phyloP scores from a whole-genome alignment of 2,797 vertebrate genomes.

The Periophthalmus magnuspinnatus region DNA sequence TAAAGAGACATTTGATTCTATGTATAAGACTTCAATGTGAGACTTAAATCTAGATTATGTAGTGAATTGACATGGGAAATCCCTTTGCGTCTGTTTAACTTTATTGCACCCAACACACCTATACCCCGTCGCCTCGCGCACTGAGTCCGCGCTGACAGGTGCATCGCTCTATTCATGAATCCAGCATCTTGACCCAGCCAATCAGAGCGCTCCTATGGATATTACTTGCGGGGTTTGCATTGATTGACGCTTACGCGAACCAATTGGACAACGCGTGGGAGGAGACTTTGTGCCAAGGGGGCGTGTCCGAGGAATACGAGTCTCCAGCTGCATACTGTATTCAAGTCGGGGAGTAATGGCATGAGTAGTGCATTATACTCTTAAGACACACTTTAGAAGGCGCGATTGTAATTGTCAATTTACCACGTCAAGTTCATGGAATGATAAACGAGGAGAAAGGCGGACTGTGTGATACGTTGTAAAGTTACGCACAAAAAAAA shows the following conservation, averaged over 20 bases:
- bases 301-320: slow-evolving; percentile 71
- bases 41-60: background rate
- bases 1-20: slow-evolving; percentile 4
- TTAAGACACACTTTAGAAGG: slow-evolving; percentile 62
- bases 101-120: slow-evolving; percentile 38
- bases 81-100: slow-evolving; percentile 24
- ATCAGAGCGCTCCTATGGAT: slow-evolving; percentile 32
- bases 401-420: background rate
- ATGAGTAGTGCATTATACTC: slow-evolving; percentile 71
- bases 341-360: slow-evolving; percentile 78
- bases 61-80: slow-evolving; percentile 13
- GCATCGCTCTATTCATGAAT: slow-evolving; percentile 48
- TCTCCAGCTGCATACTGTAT: slow-evolving; percentile 74
- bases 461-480: slow-evolving; percentile 46
- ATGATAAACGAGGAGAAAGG: background rate
- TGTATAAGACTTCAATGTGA: slow-evolving; percentile 13
- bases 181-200: slow-evolving; percentile 48
- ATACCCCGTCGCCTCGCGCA: slow-evolving; percentile 21
- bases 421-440: background rate
- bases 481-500: slow-evolving; percentile 50
- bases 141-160: slow-evolving; percentile 63
- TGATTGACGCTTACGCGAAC: slow-evolving; percentile 56
- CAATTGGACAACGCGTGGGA: slow-evolving; percentile 67
- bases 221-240: slow-evolving; percentile 24
- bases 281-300: slow-evolving; percentile 58